Percentiles rank a stretch among this genome's conserved stretches.
These are phyloP conservation scores for Malacoraja senta DNA, from an alignment of 2,797 vertebrate genomes.

Conservation along the genomic window DNA sequence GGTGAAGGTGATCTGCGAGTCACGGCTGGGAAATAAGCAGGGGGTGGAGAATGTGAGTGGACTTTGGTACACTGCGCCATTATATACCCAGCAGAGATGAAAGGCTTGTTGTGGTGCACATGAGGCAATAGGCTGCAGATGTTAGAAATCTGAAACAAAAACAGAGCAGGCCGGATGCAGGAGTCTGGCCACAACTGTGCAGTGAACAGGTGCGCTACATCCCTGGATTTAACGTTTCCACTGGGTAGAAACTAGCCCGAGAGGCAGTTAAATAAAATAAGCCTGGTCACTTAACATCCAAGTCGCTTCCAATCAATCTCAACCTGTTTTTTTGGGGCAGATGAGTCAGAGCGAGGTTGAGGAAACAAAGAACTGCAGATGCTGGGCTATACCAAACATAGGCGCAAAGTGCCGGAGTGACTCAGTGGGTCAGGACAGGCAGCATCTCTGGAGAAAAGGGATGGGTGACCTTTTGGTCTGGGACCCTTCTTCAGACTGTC, in stretches of 20 bases:
- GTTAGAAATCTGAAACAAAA: conserved; percentile 15
- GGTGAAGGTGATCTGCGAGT: background rate
- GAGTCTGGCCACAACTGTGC: background rate
- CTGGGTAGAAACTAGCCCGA: background rate
- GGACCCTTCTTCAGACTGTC: no score
- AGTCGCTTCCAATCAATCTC: background rate
- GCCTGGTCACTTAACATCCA: background rate
- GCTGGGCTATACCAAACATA: no score
- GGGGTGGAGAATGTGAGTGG: background rate
- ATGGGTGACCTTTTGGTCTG: no score
- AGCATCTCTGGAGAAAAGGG: no score
- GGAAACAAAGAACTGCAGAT: no score
- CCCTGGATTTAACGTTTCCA: background rate
- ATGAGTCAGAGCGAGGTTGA: background rate
- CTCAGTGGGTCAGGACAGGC: no score
- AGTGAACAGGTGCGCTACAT: background rate
- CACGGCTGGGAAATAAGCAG: background rate
- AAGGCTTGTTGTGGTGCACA: background rate
- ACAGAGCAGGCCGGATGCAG: background rate
- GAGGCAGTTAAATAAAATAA: background rate
- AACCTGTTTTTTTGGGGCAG: background rate
- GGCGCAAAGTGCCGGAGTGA: no score
- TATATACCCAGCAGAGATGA: background rate
- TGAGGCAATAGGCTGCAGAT: background rate
- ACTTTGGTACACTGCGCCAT: background rate